These are phyloP conservation scores for Meloidogyne exigua DNA, from an alignment of 1,140 invertebrate genomes.

Conservation along the genomic window DNA sequence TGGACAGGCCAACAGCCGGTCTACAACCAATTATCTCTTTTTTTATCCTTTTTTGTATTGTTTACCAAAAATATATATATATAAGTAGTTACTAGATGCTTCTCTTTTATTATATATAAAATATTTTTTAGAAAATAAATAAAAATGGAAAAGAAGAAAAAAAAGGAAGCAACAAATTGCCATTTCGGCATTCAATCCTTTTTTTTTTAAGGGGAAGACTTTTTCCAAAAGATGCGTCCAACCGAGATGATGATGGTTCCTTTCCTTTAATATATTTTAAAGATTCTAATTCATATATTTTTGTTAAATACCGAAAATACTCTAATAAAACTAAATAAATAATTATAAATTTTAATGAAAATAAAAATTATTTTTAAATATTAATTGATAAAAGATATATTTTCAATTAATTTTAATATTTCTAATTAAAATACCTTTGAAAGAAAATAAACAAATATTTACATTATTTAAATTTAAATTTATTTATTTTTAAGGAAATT, in stretches of 20 bases:
- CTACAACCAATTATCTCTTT: slow-evolving; percentile 22
- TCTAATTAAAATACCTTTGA: too few species aligned
- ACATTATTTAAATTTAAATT: too few species aligned
- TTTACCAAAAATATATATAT: slow-evolving; percentile 16
- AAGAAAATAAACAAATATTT: too few species aligned
- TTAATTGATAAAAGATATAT: too few species aligned
- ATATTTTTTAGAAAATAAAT: not conserved
- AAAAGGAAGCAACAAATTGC: slow-evolving; percentile 28
- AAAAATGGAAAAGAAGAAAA: not conserved
- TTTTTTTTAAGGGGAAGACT: not conserved
- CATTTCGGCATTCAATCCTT: not conserved
- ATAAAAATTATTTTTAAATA: too few species aligned
- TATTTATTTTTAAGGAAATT: not conserved
- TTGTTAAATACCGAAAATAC: slow-evolving; percentile 9
- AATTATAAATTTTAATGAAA: too few species aligned
- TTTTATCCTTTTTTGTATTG: not conserved
- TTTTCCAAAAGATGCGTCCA: slow-evolving; percentile 23
- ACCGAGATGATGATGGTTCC: slow-evolving; percentile 27
- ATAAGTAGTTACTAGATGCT: not conserved
- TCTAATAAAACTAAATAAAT: not conserved
- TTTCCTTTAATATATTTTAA: not conserved
- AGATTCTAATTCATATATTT: slow-evolving; percentile 7
- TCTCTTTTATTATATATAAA: too few species aligned
- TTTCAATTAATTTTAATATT: too few species aligned
- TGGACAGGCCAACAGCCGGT: slow-evolving; percentile 17